phyloP scores from a whole-genome alignment of 1,140 invertebrate genomes.

The Micrasema minimum region DNA sequence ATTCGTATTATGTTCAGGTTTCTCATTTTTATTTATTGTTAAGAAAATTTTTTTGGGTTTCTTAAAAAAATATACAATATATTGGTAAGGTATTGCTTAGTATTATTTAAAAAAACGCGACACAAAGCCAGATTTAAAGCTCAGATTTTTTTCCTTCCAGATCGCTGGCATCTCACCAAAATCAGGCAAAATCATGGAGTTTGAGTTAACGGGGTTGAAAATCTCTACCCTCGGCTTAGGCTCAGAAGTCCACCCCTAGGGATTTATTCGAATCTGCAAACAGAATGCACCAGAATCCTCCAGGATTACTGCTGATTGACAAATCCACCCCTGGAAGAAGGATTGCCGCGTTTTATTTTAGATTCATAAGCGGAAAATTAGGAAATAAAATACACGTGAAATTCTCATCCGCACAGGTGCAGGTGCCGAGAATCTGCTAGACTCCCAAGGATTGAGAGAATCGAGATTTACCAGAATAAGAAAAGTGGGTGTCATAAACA shows the following conservation, averaged over 20 bases:
- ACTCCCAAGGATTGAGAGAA: constrained; percentile 25
- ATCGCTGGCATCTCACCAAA: too few relatives aligned
- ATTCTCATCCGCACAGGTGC: constrained; percentile 31
- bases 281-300: constrained; percentile 49
- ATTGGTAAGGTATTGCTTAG: too few relatives aligned
- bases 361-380: constrained; percentile 48
- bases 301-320: constrained; percentile 51
- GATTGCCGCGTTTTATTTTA: constrained; percentile 38
- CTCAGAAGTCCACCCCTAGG: constrained; percentile 12
- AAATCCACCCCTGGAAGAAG: constrained; percentile 44
- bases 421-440: neutral
- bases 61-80: too few relatives aligned
- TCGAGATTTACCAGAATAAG: too few relatives aligned
- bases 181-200: too few relatives aligned
- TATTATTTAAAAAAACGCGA: too few relatives aligned
- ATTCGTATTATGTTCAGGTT: too few relatives aligned
- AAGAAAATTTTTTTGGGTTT: too few relatives aligned
- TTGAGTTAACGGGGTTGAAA: constrained; percentile 12
- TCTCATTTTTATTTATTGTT: too few relatives aligned
- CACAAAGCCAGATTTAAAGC: too few relatives aligned
- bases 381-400: constrained; percentile 37
- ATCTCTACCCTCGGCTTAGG: constrained; percentile 13
- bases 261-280: constrained; percentile 50
- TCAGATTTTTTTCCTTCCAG: too few relatives aligned
- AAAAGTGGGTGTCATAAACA: too few relatives aligned